Evolutionary conservation across 2,888 invertebrate genomes (phyloP).

Genomic region (Chaetogeoica ovagalla): DNA sequence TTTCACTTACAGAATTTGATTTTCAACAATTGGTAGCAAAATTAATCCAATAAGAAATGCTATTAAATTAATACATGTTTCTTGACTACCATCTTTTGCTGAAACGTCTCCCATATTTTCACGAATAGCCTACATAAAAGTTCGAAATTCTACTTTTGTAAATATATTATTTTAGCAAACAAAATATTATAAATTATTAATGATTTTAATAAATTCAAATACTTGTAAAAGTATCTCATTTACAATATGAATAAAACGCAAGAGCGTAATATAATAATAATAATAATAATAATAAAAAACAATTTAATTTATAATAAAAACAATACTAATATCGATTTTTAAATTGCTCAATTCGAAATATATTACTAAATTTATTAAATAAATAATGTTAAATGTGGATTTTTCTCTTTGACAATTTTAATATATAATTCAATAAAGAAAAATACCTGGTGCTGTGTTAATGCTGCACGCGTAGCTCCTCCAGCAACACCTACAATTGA

Average conservation of each 20-base stretch:
- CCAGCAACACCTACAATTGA: constrained; percentile 85
- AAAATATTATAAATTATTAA: too few species aligned
- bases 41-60: constrained; percentile 80
- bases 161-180: too few species aligned
- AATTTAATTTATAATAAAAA: too few species aligned
- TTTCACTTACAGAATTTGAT: constrained; percentile 61
- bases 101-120: constrained; percentile 92
- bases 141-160: constrained; percentile 41
- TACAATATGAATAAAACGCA: too few species aligned
- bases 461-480: constrained; percentile 87
- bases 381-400: background rate
- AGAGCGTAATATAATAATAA: too few species aligned
- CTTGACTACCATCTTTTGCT: constrained; percentile 95
- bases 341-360: too few species aligned
- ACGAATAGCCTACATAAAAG: constrained; percentile 68
- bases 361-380: too few species aligned
- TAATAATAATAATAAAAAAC: too few species aligned
- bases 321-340: too few species aligned
- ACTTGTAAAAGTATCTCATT: too few species aligned
- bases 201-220: too few species aligned
- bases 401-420: background rate
- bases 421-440: background rate
- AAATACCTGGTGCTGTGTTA: constrained; percentile 84
- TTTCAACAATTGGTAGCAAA: constrained; percentile 70
- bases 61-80: constrained; percentile 89